Evolutionary conservation across 2,888 invertebrate genomes (phyloP).

Genomic region (Corbicula japonica): DNA sequence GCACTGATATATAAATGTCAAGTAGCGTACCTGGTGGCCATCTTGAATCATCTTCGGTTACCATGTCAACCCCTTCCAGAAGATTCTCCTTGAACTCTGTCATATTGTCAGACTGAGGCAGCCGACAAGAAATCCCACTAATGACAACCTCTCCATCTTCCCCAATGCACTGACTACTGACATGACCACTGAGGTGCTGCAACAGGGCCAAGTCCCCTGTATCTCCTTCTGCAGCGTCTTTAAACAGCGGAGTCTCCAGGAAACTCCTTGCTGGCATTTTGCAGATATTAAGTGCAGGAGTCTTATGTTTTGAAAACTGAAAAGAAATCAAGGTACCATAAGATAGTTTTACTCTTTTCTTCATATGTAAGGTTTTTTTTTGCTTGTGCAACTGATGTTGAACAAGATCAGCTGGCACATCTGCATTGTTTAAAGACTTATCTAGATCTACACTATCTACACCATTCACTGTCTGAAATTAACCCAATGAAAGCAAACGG

Average conservation of each 20-base stretch:
- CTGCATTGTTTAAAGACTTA: too few relatives aligned
- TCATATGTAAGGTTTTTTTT: too few relatives aligned
- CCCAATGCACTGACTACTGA: not conserved
- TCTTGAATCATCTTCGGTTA: conserved; percentile 95
- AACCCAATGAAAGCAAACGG: too few relatives aligned
- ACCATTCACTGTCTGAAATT: too few relatives aligned
- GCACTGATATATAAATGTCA: not conserved
- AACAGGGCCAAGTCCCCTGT: not conserved
- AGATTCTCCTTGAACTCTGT: conserved; percentile 97
- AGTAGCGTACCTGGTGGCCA: conserved; percentile 91
- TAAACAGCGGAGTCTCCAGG: conserved; percentile 61
- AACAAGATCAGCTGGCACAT: too few relatives aligned
- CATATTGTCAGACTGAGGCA: conserved; percentile 96
- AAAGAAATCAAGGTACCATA: too few relatives aligned
- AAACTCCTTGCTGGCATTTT: conserved; percentile 63
- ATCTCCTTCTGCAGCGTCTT: conserved; percentile 49
- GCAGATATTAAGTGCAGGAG: too few relatives aligned
- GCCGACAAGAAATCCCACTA: conserved; percentile 88
- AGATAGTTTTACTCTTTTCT: too few relatives aligned
- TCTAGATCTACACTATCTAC: too few relatives aligned
- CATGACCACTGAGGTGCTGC: not conserved
- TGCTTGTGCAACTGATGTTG: too few relatives aligned
- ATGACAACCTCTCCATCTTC: conserved; percentile 85
- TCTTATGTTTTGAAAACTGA: too few relatives aligned
- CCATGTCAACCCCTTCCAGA: conserved; percentile 96